Conservation (phyloP, 1,140 invertebrate species). For the Drosophila bipectinata region DNA sequence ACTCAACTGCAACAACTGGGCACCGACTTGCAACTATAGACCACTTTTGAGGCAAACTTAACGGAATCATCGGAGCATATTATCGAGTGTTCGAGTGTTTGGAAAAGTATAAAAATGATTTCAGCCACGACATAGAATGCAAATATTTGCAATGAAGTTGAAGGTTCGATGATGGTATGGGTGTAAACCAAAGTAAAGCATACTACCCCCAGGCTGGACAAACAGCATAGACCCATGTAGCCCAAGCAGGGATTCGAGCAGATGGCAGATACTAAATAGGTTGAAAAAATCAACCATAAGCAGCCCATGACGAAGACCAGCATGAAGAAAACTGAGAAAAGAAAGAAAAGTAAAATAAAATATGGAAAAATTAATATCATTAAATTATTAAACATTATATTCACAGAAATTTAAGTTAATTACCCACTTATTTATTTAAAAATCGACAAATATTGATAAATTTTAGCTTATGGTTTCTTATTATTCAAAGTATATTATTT, state of each 20-base stretch:
- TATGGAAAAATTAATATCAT: too few species aligned
- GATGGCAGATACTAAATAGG: constrained; percentile 24
- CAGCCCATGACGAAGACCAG: constrained; percentile 12
- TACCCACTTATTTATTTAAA: too few species aligned
- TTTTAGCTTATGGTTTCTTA: too few species aligned
- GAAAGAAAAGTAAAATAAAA: too few species aligned
- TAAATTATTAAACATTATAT: too few species aligned
- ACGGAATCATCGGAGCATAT: constrained; percentile 39
- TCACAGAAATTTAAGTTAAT: too few species aligned
- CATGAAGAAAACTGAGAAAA: constrained; percentile 27
- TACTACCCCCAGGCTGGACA: constrained; percentile 25
- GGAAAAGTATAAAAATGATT: constrained; percentile 42
- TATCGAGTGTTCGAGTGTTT: constrained; percentile 12
- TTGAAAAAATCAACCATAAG: constrained; percentile 8
- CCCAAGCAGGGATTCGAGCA: constrained; percentile 18
- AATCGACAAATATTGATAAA: too few species aligned
- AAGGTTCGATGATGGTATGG: not conserved
- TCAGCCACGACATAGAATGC: constrained; percentile 31
- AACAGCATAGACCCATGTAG: not conserved
- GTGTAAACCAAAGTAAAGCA: constrained; percentile 13
- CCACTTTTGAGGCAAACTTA: constrained; percentile 35
- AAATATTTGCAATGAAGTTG: not conserved
- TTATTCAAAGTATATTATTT: too few species aligned
- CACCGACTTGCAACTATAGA: constrained; percentile 18
- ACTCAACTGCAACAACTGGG: constrained; percentile 67